Conservation (phyloP, 1,140 invertebrate genomes). For the Drosophila sp. region DNA sequence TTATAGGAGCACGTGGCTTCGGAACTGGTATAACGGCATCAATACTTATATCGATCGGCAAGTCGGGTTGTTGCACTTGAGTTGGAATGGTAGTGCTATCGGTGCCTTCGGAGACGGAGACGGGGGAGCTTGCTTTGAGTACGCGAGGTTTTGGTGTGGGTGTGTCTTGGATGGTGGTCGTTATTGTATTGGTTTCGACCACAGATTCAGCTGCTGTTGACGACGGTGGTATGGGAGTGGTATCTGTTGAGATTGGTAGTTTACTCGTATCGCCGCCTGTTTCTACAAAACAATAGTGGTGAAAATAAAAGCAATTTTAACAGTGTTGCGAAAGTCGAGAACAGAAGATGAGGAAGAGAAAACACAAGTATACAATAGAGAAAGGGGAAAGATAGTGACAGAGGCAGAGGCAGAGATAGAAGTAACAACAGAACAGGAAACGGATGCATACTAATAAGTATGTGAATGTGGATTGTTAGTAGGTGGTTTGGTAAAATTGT, state of each 20-base stretch:
- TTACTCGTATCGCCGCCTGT: constrained; percentile 74
- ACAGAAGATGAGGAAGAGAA: constrained; percentile 63
- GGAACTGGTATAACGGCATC: constrained; percentile 67
- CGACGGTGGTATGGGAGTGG: constrained; percentile 79
- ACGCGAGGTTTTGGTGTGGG: constrained; percentile 81
- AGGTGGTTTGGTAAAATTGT: constrained; percentile 24
- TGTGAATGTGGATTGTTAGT: constrained; percentile 19
- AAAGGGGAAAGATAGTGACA: constrained; percentile 26
- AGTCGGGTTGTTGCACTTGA: constrained; percentile 55
- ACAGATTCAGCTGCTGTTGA: constrained; percentile 53
- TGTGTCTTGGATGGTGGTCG: constrained; percentile 64
- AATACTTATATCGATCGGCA: constrained; percentile 59
- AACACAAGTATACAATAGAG: constrained; percentile 57
- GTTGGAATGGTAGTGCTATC: constrained; percentile 66
- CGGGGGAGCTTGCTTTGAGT: constrained; percentile 73
- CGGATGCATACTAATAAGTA: constrained; percentile 27
- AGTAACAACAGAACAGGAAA: constrained; percentile 34
- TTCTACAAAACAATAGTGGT: constrained; percentile 84
- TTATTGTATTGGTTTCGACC: constrained; percentile 58
- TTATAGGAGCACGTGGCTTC: constrained; percentile 77
- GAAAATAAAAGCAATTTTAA: constrained; percentile 83
- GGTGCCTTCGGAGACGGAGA: constrained; percentile 62
- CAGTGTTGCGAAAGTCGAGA: constrained; percentile 78
- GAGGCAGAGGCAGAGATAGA: too few relatives aligned
- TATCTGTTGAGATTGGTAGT: constrained; percentile 73